phyloP scores from a whole-genome alignment of 2,113 vertebrate species.

The Phocoena sinus region DNA sequence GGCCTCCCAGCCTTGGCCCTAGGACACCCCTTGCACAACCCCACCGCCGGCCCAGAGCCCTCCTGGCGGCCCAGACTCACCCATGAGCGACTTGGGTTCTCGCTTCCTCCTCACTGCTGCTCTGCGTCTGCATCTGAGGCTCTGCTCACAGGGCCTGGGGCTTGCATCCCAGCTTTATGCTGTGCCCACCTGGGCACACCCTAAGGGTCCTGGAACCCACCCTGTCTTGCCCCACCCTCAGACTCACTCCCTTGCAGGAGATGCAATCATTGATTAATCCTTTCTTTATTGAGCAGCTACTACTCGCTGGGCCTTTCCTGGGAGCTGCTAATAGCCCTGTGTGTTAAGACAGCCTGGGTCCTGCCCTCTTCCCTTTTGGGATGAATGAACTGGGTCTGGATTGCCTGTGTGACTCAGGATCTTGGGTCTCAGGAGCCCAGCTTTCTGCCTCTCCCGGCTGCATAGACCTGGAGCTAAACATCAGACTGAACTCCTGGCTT shows the following conservation, averaged over 20 bases:
- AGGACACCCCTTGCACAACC: rapidly evolving
- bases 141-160: rapidly evolving
- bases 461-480: rapidly evolving
- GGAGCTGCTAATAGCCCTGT: background rate
- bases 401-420: background rate
- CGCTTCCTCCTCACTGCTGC: rapidly evolving
- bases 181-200: background rate
- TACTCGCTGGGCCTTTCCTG: rapidly evolving
- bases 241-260: background rate
- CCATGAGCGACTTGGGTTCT: rapidly evolving
- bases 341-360: background rate
- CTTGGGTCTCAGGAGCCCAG: too few relatives aligned
- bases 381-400: background rate
- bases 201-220: background rate
- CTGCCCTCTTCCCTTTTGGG: rapidly evolving
- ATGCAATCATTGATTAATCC: rapidly evolving
- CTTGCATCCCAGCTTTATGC: background rate
- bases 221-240: background rate
- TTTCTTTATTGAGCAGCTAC: background rate
- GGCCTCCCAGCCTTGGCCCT: rapidly evolving
- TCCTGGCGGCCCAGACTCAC: background rate
- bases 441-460: rapidly evolving
- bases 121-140: rapidly evolving
- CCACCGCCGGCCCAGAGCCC: rapidly evolving
- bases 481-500: background rate